Conservation (phyloP, 2,888 invertebrate genomes). For the Pterobdella sp. region DNA sequence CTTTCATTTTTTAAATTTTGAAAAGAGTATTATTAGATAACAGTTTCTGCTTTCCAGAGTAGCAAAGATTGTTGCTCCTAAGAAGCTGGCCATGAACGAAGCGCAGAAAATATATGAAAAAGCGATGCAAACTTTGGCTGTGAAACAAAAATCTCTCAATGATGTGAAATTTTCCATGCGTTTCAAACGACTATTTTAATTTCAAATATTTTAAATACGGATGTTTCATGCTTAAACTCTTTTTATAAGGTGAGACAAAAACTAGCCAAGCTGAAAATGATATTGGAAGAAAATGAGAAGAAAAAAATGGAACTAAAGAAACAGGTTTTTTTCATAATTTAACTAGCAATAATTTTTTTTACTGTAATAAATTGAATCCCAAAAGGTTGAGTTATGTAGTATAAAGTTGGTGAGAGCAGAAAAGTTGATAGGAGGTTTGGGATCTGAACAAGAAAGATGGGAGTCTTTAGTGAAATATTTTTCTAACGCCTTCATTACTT, state of each 20-base stretch:
- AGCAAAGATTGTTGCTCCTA: constrained; percentile 53
- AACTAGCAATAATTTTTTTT: neutral
- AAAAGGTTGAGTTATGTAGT: constrained; percentile 49
- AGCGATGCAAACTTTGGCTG: constrained; percentile 50
- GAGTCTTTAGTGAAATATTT: constrained; percentile 53
- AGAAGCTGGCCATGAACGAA: constrained; percentile 50
- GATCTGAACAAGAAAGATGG: constrained; percentile 51
- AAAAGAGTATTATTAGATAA: too few species aligned
- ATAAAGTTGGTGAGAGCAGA: constrained; percentile 53
- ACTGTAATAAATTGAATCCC: neutral
- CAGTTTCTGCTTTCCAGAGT: too few species aligned
- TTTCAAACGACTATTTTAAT: too few species aligned
- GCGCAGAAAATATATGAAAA: constrained; percentile 49
- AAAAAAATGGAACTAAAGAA: constrained; percentile 21
- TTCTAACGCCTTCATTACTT: constrained; percentile 45
- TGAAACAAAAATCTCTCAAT: constrained; percentile 41
- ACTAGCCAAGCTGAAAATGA: constrained; percentile 16
- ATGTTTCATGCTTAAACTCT: too few species aligned
- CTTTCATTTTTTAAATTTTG: too few species aligned
- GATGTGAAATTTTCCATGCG: too few species aligned
- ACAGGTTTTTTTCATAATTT: constrained; percentile 5
- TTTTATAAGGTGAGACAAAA: constrained; percentile 16
- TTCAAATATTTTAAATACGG: too few species aligned
- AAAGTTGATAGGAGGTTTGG: constrained; percentile 52
- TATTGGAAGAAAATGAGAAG: constrained; percentile 23